phyloP scores from a whole-genome alignment of 2,113 vertebrate genomes.

The Eublepharis macularius region DNA sequence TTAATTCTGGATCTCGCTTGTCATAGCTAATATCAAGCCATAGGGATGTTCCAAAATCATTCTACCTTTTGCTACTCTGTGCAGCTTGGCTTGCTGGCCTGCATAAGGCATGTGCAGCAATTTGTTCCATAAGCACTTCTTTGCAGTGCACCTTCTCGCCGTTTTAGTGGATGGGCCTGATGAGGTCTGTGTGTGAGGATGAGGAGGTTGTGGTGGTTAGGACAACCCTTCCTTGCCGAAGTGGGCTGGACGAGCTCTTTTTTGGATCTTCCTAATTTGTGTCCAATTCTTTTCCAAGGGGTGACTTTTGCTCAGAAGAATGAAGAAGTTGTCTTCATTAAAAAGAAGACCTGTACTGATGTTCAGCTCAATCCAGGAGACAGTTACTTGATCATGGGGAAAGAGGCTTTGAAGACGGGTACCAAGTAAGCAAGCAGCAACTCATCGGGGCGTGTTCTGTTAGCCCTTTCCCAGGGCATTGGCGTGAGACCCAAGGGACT shows the following conservation, averaged over 20 bases:
- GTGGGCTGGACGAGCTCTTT: neutral
- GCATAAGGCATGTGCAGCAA: too few species aligned
- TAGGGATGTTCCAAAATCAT: too few species aligned
- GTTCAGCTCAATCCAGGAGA: constrained; percentile 72
- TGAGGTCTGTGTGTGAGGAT: too few species aligned
- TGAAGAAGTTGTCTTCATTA: constrained; percentile 82
- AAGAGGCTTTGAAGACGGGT: constrained; percentile 77
- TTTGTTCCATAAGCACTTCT: too few species aligned
- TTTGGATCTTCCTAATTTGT: neutral
- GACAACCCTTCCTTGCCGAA: too few species aligned
- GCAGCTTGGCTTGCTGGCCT: too few species aligned
- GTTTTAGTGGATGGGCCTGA: too few species aligned
- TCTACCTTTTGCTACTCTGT: too few species aligned
- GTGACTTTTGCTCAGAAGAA: constrained; percentile 65
- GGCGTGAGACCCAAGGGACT: neutral
- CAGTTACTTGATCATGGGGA: constrained; percentile 89
- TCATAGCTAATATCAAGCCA: too few species aligned
- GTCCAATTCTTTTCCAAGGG: constrained; percentile 62
- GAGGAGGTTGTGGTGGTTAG: too few species aligned
- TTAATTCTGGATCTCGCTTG: neutral
- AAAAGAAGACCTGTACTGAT: constrained; percentile 79
- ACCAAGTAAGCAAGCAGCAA: constrained; percentile 70
- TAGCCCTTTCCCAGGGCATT: neutral
- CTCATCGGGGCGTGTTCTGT: neutral
- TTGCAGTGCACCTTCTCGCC: too few species aligned